Evolutionary conservation across 2,113 vertebrate species (phyloP), one percentile per base, ranked within the genome.

Genomic region (Cavia porcellus): DNA sequence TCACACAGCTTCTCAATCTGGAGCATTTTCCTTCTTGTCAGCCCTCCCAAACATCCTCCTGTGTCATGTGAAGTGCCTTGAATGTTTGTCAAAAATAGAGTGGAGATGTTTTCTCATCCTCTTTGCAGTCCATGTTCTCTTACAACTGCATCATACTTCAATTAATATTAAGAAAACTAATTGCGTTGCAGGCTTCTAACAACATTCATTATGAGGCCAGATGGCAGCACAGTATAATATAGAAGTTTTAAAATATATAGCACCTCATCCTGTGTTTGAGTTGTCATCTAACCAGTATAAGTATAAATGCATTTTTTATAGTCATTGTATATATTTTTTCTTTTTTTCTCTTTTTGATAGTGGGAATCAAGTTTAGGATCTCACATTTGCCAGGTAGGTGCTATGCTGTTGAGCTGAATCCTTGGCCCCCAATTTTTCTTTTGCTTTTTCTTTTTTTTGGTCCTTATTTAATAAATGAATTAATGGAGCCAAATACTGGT

Each of bases 1-100:
- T 85, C 85, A 91, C 50, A 89, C 45, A 95, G 47, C 61, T 95
- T 52, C 70, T 92, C 86, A n/a, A 83, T 89, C 30, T 82, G 62
- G 25, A 90, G 72, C 70, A 30, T 77, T 62, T 80, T 81, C 59
- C 42, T 75, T 88, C 38, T 93, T 0, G 0, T 42, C 35, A 77
- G 2, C 2, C 30, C 35, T 90, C 74, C 14, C 64, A 24, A 38
- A 55, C 24, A 19, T 17, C 64, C 32, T 83, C 50, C 45, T 8
- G n/a, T 92, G 68, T 38, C 70, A 50, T 14, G 22, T 45, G 82
- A 92, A 94, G 68, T 45, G 45, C 88, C 47, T 52, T 96, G 90
- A 66, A 45, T 32, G n/a, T 28, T 70, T 25, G 42, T 82, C 95
- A 94, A 84, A 96, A 95, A 30, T 35, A 74, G 62, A 77, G 12